Percentiles rank a stretch among this genome's conserved stretches.
These are phyloP conservation scores for Pseudococcus viburni DNA, from an alignment of 2,888 invertebrate genomes.

Conservation along the genomic window DNA sequence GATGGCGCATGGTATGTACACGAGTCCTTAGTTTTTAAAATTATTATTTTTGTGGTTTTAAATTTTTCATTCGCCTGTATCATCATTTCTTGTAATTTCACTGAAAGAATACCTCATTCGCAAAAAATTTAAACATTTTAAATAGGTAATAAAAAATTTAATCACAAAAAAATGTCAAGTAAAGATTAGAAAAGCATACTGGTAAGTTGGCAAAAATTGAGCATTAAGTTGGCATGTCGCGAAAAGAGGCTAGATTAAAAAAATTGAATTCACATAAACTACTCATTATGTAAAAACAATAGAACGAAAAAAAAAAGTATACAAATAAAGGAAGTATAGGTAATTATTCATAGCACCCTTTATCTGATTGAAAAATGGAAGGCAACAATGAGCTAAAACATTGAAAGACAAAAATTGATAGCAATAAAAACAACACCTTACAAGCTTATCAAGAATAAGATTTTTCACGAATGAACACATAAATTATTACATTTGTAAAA, in stretches of 20 bases:
- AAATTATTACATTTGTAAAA: neutral
- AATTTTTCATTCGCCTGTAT: neutral
- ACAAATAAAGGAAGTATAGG: neutral
- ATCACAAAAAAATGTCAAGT: conserved; percentile 11
- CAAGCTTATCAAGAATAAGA: conserved; percentile 9
- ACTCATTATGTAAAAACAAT: neutral
- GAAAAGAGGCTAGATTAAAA: conserved; percentile 5
- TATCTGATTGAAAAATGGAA: conserved; percentile 40
- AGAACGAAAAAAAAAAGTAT: neutral
- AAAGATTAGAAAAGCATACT: neutral
- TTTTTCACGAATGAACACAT: conserved; percentile 32
- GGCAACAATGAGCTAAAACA: conserved; percentile 35
- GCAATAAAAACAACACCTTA: conserved; percentile 34
- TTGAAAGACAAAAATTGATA: conserved; percentile 53
- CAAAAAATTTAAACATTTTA: neutral
- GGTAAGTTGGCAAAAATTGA: conserved; percentile 6
- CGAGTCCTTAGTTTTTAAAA: too few species aligned
- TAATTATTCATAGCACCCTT: conserved; percentile 22
- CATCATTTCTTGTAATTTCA: neutral
- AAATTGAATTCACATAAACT: neutral
- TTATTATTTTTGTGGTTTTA: neutral
- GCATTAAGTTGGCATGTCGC: neutral
- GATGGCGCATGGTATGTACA: too few species aligned
- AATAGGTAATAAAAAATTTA: conserved; percentile 19
- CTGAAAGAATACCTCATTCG: neutral